Evolutionary conservation across 2,888 invertebrate species (phyloP).

Genomic region (Ornithoptera priamus): DNA sequence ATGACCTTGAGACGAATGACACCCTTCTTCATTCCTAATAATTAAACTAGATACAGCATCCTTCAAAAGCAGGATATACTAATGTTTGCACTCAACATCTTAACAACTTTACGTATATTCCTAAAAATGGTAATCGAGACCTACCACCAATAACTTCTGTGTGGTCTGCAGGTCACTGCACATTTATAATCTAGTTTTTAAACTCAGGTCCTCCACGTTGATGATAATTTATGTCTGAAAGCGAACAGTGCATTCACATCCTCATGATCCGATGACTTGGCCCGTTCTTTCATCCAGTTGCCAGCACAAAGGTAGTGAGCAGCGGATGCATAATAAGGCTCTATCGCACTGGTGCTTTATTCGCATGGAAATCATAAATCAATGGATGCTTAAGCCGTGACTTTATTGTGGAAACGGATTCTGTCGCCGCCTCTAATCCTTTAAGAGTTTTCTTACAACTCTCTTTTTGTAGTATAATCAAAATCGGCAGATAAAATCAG

Average conservation of each 20-base stretch:
- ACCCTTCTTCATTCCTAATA: too few species aligned
- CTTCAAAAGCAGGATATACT: too few species aligned
- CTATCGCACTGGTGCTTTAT: conserved; percentile 49
- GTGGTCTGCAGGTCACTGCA: too few species aligned
- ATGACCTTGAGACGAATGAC: too few species aligned
- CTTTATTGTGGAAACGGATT: conserved; percentile 65
- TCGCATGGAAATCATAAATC: conserved; percentile 70
- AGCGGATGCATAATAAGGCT: conserved; percentile 26
- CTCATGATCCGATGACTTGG: conserved; percentile 35
- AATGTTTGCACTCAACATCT: too few species aligned
- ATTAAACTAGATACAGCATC: too few species aligned
- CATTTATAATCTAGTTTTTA: too few species aligned
- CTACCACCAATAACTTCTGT: too few species aligned
- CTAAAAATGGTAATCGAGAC: too few species aligned
- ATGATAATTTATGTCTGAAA: not conserved
- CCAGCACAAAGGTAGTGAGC: conserved; percentile 33
- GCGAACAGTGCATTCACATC: conserved; percentile 10
- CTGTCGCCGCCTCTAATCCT: conserved; percentile 72
- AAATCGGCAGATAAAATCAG: conserved; percentile 30
- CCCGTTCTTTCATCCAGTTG: conserved; percentile 35
- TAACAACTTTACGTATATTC: too few species aligned
- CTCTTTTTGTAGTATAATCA: conserved; percentile 43
- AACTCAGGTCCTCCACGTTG: too few species aligned
- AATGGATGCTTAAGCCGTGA: conserved; percentile 56
- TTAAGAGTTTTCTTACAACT: conserved; percentile 65